phyloP scores from a whole-genome alignment of 2,113 vertebrate genomes.

The Talpa occidentalis region DNA sequence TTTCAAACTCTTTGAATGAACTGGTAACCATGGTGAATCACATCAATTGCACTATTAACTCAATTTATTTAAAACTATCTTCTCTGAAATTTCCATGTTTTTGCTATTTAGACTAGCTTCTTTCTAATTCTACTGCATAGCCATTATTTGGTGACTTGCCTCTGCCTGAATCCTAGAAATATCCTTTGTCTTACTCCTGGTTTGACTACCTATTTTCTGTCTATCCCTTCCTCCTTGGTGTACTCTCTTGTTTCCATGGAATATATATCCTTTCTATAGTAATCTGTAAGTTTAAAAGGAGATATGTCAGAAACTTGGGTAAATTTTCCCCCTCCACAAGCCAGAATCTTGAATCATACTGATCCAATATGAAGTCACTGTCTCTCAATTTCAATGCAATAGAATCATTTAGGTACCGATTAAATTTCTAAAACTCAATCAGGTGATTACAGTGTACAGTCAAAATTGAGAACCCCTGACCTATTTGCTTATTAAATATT shows the following conservation, averaged over 20 bases:
- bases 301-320: neutral
- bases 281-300: neutral
- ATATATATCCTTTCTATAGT: neutral
- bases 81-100: neutral
- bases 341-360: neutral
- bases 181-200: neutral
- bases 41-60: neutral
- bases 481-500: neutral
- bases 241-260: neutral
- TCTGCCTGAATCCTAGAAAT: neutral
- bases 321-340: neutral
- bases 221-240: neutral
- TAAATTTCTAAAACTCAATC: neutral
- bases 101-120: neutral
- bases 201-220: neutral
- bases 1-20: neutral
- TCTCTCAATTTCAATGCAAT: neutral
- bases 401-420: neutral
- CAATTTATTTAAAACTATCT: neutral
- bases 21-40: neutral
- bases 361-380: neutral
- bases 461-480: no score
- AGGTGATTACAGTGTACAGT: neutral
- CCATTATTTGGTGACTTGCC: neutral
- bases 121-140: neutral